These are phyloP conservation scores for Sciurus vulgaris DNA, from an alignment of 2,797 vertebrate species.

Conservation along the genomic window DNA sequence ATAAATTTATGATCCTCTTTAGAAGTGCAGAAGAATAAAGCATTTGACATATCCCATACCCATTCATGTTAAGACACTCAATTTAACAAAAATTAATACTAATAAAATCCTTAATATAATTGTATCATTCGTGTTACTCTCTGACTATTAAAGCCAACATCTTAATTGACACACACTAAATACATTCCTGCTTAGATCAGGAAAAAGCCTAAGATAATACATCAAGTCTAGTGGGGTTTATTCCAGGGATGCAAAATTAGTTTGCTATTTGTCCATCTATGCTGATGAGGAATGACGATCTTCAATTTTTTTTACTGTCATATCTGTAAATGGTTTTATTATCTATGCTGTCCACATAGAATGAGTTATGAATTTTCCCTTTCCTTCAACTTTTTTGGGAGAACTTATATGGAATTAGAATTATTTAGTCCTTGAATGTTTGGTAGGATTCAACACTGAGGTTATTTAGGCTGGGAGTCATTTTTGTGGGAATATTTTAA, in stretches of 20 bases:
- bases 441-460: background rate
- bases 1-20: background rate
- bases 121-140: background rate
- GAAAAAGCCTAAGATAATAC: background rate
- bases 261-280: background rate
- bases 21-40: background rate
- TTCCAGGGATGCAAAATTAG: background rate
- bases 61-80: background rate
- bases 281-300: background rate
- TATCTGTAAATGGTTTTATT: background rate
- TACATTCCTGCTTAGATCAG: background rate
- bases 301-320: background rate
- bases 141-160: background rate
- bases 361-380: background rate
- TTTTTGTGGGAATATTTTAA: background rate
- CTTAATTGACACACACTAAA: background rate
- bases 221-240: background rate
- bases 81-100: slow-evolving; percentile 1
- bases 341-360: background rate
- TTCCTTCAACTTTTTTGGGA: background rate
- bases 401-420: background rate
- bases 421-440: background rate
- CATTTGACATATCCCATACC: background rate
- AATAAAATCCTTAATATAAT: background rate
- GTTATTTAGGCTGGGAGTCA: background rate